A percentile compares a stretch with the other conserved stretches of the same genome.
Conservation (phyloP, 2,797 vertebrate species). For the Microchirus variegatus region DNA sequence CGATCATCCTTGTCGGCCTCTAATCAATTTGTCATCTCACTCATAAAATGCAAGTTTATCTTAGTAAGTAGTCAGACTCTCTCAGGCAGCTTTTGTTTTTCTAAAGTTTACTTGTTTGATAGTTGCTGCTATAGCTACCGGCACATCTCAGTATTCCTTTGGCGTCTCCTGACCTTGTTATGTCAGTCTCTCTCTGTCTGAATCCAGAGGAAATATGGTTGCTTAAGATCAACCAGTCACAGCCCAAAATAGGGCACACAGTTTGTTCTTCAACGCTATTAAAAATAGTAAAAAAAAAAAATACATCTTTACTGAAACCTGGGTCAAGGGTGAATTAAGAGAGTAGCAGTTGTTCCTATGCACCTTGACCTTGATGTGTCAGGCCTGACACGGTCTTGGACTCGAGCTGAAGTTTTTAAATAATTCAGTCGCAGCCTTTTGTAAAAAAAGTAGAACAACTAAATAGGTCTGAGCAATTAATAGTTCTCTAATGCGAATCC, state of each 20-base stretch:
- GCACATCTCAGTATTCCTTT: constrained; percentile 58
- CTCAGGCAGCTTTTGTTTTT: not conserved
- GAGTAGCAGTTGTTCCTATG: not conserved
- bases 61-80: constrained; percentile 24
- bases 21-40: not conserved
- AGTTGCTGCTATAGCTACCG: constrained; percentile 45
- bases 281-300: constrained; percentile 15
- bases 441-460: no score
- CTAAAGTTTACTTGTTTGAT: constrained; percentile 33
- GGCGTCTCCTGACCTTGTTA: constrained; percentile 69
- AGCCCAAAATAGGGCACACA: constrained; percentile 54
- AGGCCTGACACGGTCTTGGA: constrained; percentile 1
- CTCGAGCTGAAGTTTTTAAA: constrained; percentile 7
- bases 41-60: not conserved
- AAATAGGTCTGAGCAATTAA: no score
- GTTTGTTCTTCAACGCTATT: constrained; percentile 17
- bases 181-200: constrained; percentile 59
- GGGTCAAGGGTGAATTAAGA: constrained; percentile 36
- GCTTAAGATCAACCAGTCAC: constrained; percentile 61
- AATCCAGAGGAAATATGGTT: constrained; percentile 46
- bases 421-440: not conserved
- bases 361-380: constrained; percentile 28
- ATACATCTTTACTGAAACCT: constrained; percentile 13
- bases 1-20: no score
- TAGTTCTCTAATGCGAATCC: no score